Evolutionary conservation across 2,113 vertebrate species (phyloP).

Genomic region (Sinocyclocheilus grahami): DNA sequence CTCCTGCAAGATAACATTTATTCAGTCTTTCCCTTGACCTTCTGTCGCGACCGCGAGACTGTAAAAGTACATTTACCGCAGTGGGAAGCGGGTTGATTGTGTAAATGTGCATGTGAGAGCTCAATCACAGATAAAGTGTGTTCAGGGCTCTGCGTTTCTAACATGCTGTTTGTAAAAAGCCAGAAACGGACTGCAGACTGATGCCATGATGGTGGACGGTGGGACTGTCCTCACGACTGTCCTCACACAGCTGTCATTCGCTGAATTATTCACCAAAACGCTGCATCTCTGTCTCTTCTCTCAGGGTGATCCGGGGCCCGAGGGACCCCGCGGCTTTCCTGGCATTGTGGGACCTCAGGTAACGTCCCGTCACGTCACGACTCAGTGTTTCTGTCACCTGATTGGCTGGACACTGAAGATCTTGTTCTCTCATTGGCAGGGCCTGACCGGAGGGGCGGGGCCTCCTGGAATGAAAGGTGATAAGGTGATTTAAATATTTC

Average conservation of each 20-base stretch:
- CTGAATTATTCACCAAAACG: background rate
- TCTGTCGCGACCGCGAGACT: background rate
- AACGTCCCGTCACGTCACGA: constrained; percentile 46
- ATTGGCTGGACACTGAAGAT: constrained; percentile 22
- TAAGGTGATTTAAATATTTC: constrained; percentile 99
- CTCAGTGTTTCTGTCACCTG: background rate
- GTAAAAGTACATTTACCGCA: background rate
- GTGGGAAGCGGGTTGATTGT: background rate
- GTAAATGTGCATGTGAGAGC: background rate
- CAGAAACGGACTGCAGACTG: constrained; percentile 8
- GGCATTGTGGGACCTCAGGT: constrained; percentile 90
- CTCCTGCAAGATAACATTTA: background rate
- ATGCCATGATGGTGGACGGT: background rate
- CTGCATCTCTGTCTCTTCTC: background rate
- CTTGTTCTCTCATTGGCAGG: constrained; percentile 75
- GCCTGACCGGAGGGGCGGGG: constrained; percentile 86
- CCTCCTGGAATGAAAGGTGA: constrained; percentile 99
- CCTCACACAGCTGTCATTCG: constrained; percentile 33
- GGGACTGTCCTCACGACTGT: constrained; percentile 15
- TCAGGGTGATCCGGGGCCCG: constrained; percentile 83
- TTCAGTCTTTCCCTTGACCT: background rate
- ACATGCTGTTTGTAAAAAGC: constrained; percentile 13
- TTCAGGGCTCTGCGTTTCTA: constrained; percentile 15
- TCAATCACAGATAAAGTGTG: background rate
- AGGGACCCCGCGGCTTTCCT: constrained; percentile 80